Percentiles rank a stretch among this genome's conserved stretches.
Conservation (phyloP, 2,888 invertebrate genomes). For the Ennomos erosarius region DNA sequence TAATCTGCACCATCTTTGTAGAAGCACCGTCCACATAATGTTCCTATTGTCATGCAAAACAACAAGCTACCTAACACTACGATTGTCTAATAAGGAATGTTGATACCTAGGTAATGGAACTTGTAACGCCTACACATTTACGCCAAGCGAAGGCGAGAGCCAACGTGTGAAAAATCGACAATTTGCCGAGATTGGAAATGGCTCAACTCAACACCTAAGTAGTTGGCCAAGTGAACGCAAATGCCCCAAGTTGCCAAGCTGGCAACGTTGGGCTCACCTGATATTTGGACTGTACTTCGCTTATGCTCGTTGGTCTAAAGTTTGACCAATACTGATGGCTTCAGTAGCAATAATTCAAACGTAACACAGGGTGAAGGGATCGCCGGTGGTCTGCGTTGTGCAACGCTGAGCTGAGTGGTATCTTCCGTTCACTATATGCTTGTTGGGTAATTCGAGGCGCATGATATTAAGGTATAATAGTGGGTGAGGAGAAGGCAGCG, state of each 20-base stretch:
- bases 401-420: slow-evolving; percentile 20
- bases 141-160: too few relatives aligned
- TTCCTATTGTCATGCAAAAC: slow-evolving; percentile 25
- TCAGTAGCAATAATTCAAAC: slow-evolving; percentile 32
- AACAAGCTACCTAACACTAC: slow-evolving; percentile 12
- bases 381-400: slow-evolving; percentile 30
- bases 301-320: too few relatives aligned
- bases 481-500: slow-evolving; percentile 28
- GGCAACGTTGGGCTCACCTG: too few relatives aligned
- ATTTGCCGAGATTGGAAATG: too few relatives aligned
- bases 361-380: slow-evolving; percentile 36
- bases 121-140: not conserved
- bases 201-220: too few relatives aligned
- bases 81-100: slow-evolving; percentile 9
- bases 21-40: not conserved
- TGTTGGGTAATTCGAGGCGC: slow-evolving; percentile 52
- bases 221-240: too few relatives aligned
- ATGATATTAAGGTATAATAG: slow-evolving; percentile 35
- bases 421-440: slow-evolving; percentile 59
- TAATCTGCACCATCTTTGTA: not conserved
- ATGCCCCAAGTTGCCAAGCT: too few relatives aligned
- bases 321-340: too few relatives aligned
- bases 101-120: slow-evolving; percentile 16
- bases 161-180: too few relatives aligned
- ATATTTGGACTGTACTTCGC: too few relatives aligned